Base-by-base conservation (phyloP, 2,888 invertebrate genomes). In the Beris chalybata region DNA sequence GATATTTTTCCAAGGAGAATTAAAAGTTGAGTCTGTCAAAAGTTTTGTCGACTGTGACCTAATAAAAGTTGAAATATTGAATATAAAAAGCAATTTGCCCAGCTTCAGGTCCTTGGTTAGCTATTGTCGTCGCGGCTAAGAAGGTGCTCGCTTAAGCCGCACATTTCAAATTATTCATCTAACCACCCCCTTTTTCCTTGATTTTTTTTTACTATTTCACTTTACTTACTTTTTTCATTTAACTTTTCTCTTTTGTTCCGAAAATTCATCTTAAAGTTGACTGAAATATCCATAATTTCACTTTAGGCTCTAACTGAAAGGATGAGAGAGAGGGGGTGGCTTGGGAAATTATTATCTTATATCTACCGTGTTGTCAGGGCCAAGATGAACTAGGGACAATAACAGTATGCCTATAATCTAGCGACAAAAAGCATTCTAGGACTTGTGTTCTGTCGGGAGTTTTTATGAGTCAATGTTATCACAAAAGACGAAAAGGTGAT, bases 401-500 rank as follows among this genome's bases (percentile, higher is more conserved):
- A 56, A 65, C 65, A 65, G 44, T 45, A 65, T 65, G 65, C 38
- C 52, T 50, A 61, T 61, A 61, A 61, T 65, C 65, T 47, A 12
- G 47, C 47, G 30, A 43, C 55, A 54, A 59, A 65, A 65, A 65
- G 9, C 65, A 54, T 65, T 65, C 55, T 32, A 15, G 44, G 45
- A 65, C 55, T 65, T 65, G 22, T 47, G 44, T 56, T 12, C 54
- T 22, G 22, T 43, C 54, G 12, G 45, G 54, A 38, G 55, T 47
- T 56, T 65, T 65, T 65, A 65, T 30, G 55, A 65, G 30, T 29
- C 22, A 11, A 45, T 48, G 44, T 65, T 54, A 55, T 47, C 44
- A 64, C 65, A 56, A 65, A 48, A 56, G 65, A 45, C 22, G 65
- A 65, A 47, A 65, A 65, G 65, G 65, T 65, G 65, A 65, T 65